Evolutionary conservation across 2,113 vertebrate genomes (phyloP).

Genomic region (Hyperopisus bebe): DNA sequence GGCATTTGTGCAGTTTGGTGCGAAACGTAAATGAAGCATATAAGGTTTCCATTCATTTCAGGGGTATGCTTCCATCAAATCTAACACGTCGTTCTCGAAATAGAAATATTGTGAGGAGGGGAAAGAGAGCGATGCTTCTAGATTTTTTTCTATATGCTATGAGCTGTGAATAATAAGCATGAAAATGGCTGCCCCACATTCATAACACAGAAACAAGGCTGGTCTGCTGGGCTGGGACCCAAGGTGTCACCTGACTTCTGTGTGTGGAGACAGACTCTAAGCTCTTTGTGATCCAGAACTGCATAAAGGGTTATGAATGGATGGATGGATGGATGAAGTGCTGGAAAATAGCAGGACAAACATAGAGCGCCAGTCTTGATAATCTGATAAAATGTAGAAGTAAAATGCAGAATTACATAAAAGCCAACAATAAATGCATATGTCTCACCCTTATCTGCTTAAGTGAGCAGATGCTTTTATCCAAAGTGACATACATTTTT

Average conservation of each 20-base stretch:
- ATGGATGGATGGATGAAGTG: background rate
- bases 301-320: background rate
- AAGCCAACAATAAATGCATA: background rate
- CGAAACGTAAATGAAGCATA: background rate
- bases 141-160: background rate
- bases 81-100: background rate
- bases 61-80: background rate
- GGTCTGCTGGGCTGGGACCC: background rate
- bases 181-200: background rate
- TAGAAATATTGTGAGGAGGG: background rate
- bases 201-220: background rate
- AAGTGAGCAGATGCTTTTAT: background rate
- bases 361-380: background rate
- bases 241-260: background rate
- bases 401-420: background rate
- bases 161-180: background rate
- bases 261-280: background rate
- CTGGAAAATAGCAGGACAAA: background rate
- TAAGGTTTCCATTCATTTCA: background rate
- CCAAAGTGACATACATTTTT: background rate
- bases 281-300: background rate
- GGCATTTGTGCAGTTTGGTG: background rate
- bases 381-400: background rate
- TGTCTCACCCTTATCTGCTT: background rate
- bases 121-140: background rate